phyloP scores from a whole-genome alignment of 2,113 vertebrate genomes.

The Sylvicapra grimmia region DNA sequence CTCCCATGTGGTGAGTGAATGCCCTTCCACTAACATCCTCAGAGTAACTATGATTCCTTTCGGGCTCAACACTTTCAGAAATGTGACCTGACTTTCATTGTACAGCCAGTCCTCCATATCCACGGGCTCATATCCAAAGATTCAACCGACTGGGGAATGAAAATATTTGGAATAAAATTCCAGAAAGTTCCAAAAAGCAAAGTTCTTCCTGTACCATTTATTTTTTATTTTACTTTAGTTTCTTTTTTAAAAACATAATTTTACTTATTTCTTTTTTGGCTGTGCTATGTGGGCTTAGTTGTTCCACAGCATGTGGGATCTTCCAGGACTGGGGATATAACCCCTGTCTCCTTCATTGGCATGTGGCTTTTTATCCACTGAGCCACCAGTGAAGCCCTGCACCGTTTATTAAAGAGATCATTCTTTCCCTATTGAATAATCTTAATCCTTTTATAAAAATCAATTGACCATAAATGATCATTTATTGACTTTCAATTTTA shows the following conservation, averaged over 20 bases:
- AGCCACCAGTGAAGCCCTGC: neutral
- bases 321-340: neutral
- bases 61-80: neutral
- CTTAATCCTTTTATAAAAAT: neutral
- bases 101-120: neutral
- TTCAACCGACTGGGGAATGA: neutral
- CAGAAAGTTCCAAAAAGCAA: neutral
- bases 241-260: neutral
- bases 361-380: neutral
- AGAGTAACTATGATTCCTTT: neutral
- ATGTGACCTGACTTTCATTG: neutral
- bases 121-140: neutral
- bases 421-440: neutral
- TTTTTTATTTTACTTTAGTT: neutral
- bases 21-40: neutral
- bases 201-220: neutral
- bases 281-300: neutral
- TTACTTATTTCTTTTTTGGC: neutral
- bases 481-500: neutral
- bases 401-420: neutral
- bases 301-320: neutral
- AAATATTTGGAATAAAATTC: neutral
- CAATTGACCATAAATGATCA: neutral
- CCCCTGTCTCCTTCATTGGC: neutral
- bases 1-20: rapidly evolving